Evolutionary conservation across 2,888 invertebrate species (phyloP).

Genomic region (Zhuqinia jingwanae): DNA sequence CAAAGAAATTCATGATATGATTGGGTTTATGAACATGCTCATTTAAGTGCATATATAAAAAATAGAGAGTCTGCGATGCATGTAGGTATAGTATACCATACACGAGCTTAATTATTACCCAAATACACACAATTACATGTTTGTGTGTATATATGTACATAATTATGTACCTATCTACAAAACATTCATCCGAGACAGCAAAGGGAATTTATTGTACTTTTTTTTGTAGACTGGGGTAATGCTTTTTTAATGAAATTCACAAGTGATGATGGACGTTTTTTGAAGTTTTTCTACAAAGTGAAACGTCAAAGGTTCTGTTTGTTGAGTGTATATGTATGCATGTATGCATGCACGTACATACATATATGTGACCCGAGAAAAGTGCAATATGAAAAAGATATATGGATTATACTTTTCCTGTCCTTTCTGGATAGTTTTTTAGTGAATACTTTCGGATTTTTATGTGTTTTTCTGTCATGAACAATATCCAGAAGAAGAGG

Average conservation of each 20-base stretch:
- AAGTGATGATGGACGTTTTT: slow-evolving; percentile 61
- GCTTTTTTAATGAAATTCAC: slow-evolving; percentile 61
- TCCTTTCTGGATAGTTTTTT: slow-evolving; percentile 64
- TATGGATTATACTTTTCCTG: neutral
- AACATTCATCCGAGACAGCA: slow-evolving; percentile 29
- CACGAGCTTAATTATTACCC: too few species aligned
- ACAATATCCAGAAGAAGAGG: slow-evolving; percentile 67
- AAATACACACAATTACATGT: too few species aligned
- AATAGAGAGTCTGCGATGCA: too few species aligned
- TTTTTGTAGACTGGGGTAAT: neutral
- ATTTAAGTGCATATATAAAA: too few species aligned
- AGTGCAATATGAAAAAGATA: neutral
- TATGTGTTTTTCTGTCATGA: slow-evolving; percentile 71
- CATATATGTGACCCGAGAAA: neutral
- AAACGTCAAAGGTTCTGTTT: slow-evolving; percentile 26
- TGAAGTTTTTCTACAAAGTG: slow-evolving; percentile 50
- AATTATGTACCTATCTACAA: neutral
- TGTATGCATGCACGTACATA: too few species aligned
- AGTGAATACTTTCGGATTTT: slow-evolving; percentile 57
- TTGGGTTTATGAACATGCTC: too few species aligned
- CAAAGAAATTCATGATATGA: too few species aligned
- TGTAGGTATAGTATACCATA: too few species aligned
- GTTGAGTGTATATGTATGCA: too few species aligned
- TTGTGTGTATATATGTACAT: too few species aligned
- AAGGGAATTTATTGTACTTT: slow-evolving; percentile 57